Evolutionary conservation across 2,113 vertebrate genomes (phyloP).

Genomic region (Onychorhynchus coronatus): DNA sequence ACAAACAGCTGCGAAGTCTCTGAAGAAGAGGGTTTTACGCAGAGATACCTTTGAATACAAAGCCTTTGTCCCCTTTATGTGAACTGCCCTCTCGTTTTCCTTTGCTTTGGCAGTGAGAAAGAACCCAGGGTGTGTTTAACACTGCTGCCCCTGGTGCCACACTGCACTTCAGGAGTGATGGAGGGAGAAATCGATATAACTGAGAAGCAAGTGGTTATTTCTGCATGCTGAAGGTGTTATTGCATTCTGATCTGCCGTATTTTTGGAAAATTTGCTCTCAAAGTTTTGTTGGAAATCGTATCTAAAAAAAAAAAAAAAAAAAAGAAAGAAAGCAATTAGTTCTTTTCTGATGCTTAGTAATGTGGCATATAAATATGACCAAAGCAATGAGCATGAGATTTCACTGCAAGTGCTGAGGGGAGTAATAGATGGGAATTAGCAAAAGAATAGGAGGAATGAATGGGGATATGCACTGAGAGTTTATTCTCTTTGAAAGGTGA

Average conservation of each 20-base stretch:
- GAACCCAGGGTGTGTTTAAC: not conserved
- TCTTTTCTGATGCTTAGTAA: not conserved
- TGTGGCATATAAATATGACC: not conserved
- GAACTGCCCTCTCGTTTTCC: not conserved
- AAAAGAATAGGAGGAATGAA: constrained; percentile 52
- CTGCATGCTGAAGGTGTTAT: not conserved
- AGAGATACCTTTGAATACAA: not conserved
- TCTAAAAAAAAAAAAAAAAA: not conserved
- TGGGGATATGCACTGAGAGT: constrained; percentile 20
- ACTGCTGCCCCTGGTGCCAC: not conserved
- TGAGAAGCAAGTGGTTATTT: not conserved
- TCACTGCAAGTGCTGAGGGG: constrained; percentile 29
- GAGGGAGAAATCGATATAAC: not conserved
- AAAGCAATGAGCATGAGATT: not conserved
- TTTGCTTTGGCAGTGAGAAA: not conserved
- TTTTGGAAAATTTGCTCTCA: not conserved
- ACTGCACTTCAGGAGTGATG: not conserved
- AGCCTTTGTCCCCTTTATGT: not conserved
- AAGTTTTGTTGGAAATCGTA: not conserved
- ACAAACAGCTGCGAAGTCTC: not conserved
- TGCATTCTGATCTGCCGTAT: not conserved
- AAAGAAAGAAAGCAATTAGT: not conserved
- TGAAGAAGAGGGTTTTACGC: not conserved
- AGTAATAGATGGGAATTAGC: constrained; percentile 54
- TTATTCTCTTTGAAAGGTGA: constrained; percentile 71